phyloP scores from a whole-genome alignment of 2,888 invertebrate species.

The Hedya salicella region DNA sequence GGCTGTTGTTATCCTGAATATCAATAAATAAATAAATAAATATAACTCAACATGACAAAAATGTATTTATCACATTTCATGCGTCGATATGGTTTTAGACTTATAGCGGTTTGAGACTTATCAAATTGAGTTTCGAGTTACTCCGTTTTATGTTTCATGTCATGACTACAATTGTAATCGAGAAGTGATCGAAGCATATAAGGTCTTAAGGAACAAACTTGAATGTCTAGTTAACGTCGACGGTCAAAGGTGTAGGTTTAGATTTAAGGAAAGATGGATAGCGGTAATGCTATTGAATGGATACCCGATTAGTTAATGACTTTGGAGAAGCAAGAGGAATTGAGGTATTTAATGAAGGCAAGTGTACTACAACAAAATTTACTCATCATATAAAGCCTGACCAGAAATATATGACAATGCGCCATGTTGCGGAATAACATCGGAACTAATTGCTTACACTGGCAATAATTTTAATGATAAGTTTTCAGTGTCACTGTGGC shows the following conservation, averaged over 20 bases:
- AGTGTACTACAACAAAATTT: too few species aligned
- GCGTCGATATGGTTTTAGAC: neutral
- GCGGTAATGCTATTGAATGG: constrained; percentile 13
- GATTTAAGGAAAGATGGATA: constrained; percentile 25
- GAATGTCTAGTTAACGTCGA: neutral
- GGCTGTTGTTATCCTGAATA: too few species aligned
- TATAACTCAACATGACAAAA: too few species aligned
- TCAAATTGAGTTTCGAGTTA: neutral
- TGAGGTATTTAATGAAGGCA: neutral
- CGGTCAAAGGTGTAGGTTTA: constrained; percentile 11
- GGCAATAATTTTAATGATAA: too few species aligned
- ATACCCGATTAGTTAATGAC: constrained; percentile 14
- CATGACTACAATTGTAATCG: neutral
- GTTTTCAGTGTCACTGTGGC: too few species aligned
- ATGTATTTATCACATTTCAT: too few species aligned
- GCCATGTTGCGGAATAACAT: too few species aligned
- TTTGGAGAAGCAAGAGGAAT: constrained; percentile 31
- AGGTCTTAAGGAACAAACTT: neutral
- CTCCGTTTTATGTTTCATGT: neutral
- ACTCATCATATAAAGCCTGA: too few species aligned
- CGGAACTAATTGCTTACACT: too few species aligned
- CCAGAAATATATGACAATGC: too few species aligned
- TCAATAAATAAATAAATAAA: too few species aligned
- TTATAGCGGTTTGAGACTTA: neutral
- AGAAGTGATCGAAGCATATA: neutral